Evolutionary conservation across 2,113 vertebrate genomes (phyloP), one percentile per base, ranked within the genome.

Genomic region (Geococcyx californianus): DNA sequence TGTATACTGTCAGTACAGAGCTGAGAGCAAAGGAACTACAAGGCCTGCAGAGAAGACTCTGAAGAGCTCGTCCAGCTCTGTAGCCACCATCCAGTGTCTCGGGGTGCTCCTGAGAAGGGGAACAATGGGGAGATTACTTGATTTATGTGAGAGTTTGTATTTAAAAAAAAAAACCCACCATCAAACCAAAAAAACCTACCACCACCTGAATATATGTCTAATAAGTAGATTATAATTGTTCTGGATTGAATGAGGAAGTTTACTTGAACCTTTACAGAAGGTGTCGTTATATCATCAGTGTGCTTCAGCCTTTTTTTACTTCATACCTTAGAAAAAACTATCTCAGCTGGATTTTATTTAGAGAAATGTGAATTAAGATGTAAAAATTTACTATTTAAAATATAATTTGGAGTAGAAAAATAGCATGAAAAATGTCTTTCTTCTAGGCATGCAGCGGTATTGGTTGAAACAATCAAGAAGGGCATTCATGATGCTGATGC

Each of bases 381-480:
- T 87, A 36, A 80, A 87, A 23, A 47, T 52, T 80, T 3, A 59
- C 16, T 54, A 13, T 11, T 81, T 68, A 40, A 49, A 79, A 25
- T 86, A 47, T 24, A 42, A 51, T 64, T 87, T 87, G 67, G 13
- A 67, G 21, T 58, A 70, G 44, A 54, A 84, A 92, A 93, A 87
- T 36, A 47, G 11, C 28, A 51, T 89, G 59, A 96, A 66, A 16
- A 80, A 76, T 95, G 52, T 97, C 58, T 96, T 13, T 93, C 47
- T 95, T 94, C 21, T 94, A 99, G 99, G 97, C 99, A 99, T 76
- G 99, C 98, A 60, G 98, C 99, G 29, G 99, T 99, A 94, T 95
- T 99, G 94, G 99, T 99, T 87, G 99, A 99, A 94, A 99, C 99
- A 68, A 99, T 99, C 96, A 99, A 99, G 97, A 99, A 99, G 91